Percentiles rank a stretch among this genome's conserved stretches.
These are phyloP conservation scores for Dascillus cervinus DNA, from an alignment of 2,888 invertebrate species.

Conservation along the genomic window DNA sequence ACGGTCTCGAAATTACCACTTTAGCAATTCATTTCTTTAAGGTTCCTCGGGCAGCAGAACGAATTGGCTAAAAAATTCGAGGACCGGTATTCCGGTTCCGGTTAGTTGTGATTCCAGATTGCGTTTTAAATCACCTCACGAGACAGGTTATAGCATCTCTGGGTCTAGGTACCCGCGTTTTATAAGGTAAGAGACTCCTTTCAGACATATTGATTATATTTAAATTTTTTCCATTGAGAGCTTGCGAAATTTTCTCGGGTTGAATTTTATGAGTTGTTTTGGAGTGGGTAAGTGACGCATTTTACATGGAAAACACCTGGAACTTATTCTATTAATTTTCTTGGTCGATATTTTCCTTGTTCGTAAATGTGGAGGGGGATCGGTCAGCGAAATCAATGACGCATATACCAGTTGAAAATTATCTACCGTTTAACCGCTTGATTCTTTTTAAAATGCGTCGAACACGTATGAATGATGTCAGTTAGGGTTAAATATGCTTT, in stretches of 20 bases:
- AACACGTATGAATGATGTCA: too few relatives aligned
- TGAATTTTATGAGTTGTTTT: too few relatives aligned
- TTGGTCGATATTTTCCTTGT: conserved; percentile 14
- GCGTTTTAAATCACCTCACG: conserved; percentile 16
- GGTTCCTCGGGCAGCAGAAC: conserved; percentile 6
- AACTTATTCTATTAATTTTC: too few relatives aligned
- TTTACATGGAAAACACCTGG: too few relatives aligned
- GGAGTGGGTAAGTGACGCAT: too few relatives aligned
- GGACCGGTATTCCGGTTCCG: conserved; percentile 39
- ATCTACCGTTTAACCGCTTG: conserved; percentile 7
- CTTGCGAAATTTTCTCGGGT: too few relatives aligned
- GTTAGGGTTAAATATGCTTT: too few relatives aligned
- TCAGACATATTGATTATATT: too few relatives aligned
- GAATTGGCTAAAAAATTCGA: conserved; percentile 25
- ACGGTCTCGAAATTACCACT: too few relatives aligned
- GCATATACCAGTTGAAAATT: conserved; percentile 15
- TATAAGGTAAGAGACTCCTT: conserved; percentile 13
- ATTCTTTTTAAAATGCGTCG: too few relatives aligned
- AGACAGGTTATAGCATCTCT: conserved; percentile 8
- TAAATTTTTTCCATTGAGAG: too few relatives aligned
- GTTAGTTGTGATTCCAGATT: conserved; percentile 27
- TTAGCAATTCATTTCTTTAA: too few relatives aligned
- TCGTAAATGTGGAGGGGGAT: conserved; percentile 16
- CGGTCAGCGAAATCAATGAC: conserved; percentile 25
- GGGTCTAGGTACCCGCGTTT: conserved; percentile 9